A percentile compares a stretch with the other conserved stretches of the same genome.
Evolutionary conservation across 2,797 vertebrate species (phyloP).

Genomic region (Megalops cyprinoides): DNA sequence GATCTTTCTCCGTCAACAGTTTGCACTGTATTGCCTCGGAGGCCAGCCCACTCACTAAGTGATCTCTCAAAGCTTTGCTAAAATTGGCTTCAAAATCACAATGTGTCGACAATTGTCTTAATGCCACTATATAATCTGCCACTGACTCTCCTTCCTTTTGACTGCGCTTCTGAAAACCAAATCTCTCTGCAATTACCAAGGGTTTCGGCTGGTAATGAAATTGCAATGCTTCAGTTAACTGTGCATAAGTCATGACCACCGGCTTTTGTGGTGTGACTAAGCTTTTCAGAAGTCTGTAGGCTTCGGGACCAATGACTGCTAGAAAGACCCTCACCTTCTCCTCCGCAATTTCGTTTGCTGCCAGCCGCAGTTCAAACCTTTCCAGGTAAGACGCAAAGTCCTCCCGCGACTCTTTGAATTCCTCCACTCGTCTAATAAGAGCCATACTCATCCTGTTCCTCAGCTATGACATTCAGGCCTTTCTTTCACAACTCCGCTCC

Average conservation of each 20-base stretch:
- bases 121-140: conserved; percentile 18
- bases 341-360: background rate
- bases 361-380: background rate
- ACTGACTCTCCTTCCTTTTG: conserved; percentile 21
- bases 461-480: no score
- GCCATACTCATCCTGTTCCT: no score
- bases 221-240: background rate
- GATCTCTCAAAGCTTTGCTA: conserved; percentile 11
- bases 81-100: background rate
- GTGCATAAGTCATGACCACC: no score
- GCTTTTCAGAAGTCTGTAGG: no score
- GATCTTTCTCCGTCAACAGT: conserved; percentile 29
- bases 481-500: no score
- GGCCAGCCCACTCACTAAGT: conserved; percentile 14
- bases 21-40: conserved; percentile 24
- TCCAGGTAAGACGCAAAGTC: background rate
- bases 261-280: no score
- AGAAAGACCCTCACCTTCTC: no score
- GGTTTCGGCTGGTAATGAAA: background rate
- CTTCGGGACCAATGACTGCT: no score
- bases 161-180: conserved; percentile 32
- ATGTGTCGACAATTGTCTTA: conserved; percentile 23
- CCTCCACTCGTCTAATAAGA: no score
- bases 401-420: background rate
- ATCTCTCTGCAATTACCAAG: conserved; percentile 9